phyloP scores from a whole-genome alignment of 2,113 vertebrate genomes.

The Galemys pyrenaicus region DNA sequence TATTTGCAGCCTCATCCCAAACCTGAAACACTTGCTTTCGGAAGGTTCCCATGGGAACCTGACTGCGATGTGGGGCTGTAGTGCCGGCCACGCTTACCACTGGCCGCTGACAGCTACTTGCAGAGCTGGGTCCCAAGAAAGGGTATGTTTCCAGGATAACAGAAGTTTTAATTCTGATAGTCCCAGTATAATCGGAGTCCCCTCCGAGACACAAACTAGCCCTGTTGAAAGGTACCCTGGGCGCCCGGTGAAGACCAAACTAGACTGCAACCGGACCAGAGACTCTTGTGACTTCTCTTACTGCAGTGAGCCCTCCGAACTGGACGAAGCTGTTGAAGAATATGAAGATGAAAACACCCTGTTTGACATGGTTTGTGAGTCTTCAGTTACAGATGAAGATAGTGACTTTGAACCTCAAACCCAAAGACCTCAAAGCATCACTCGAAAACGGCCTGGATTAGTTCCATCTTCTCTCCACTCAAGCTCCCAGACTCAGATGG shows the following conservation, averaged over 20 bases:
- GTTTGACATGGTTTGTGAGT: constrained; percentile 93
- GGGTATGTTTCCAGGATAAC: constrained; percentile 89
- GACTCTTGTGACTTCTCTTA: constrained; percentile 93
- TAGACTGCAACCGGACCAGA: constrained; percentile 86
- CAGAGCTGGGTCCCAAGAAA: constrained; percentile 89
- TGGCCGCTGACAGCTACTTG: constrained; percentile 92
- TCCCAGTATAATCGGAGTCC: constrained; percentile 88
- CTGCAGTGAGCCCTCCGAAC: constrained; percentile 91
- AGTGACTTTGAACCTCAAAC: constrained; percentile 88
- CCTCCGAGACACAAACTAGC: constrained; percentile 87
- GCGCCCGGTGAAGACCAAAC: constrained; percentile 86
- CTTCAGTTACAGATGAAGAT: constrained; percentile 92
- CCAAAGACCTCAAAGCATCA: constrained; percentile 74
- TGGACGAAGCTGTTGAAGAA: constrained; percentile 90
- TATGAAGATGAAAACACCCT: constrained; percentile 90
- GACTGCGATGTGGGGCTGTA: constrained; percentile 93
- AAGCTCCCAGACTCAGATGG: constrained; percentile 79
- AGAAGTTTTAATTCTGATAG: constrained; percentile 90
- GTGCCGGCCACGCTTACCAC: constrained; percentile 93
- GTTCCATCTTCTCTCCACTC: constrained; percentile 67
- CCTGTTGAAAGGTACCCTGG: constrained; percentile 88
- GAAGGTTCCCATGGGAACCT: constrained; percentile 90
- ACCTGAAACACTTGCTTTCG: constrained; percentile 90
- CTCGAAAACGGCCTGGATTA: constrained; percentile 83
- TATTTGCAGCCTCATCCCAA: constrained; percentile 94